Evolutionary conservation across 2,797 vertebrate genomes (phyloP), one percentile per base, ranked within the genome.

Genomic region (Meriones psammophilus): DNA sequence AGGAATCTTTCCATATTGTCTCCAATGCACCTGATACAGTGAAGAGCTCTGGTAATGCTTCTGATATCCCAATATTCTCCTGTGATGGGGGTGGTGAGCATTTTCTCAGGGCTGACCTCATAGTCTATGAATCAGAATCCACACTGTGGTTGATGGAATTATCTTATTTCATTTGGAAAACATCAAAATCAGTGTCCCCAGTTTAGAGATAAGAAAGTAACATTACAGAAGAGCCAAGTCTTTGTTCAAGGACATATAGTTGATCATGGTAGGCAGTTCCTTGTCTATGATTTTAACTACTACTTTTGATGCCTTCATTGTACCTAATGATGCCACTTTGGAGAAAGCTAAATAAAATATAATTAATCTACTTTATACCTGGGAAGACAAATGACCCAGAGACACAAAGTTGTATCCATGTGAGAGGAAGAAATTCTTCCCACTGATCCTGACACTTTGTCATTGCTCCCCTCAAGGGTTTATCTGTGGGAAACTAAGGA

Each of bases 201-300:
- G 83, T 89, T 92, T 83, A 76, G 64, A 94, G 68, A 90, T 60
- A 88, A 66, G 36, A 92, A 71, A 71, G 28, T 24, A 89, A 78
- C 30, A 74, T 14, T 20, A 62, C 30, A 36, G 78, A 64, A 71
- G 12, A 22, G 14, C 30, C 71, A 39, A 33, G 50, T 81, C 88
- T 94, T 95, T 86, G 78, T 58, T 87, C 36, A 36, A 93, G 93
- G 79, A 92, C 42, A 58, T 36, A 30, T 0, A 42, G 50, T 71
- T 24, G 28, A 79, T 62, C 78, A 8, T 39, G 77, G 54, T 33
- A 54, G 90, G 20, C 68, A 89, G 90, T 62, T 68, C 46, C 46
- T 54, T 13, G 26, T 77, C 64, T 58, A 30, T 33, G 54, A 30
- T 85, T 12, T 91, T 60, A 69, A 87, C 71, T 33, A 69, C 46